A percentile compares a stretch with the other conserved stretches of the same genome.
Evolutionary conservation across 2,888 invertebrate species (phyloP).

Genomic region (Nysson spinosus): DNA sequence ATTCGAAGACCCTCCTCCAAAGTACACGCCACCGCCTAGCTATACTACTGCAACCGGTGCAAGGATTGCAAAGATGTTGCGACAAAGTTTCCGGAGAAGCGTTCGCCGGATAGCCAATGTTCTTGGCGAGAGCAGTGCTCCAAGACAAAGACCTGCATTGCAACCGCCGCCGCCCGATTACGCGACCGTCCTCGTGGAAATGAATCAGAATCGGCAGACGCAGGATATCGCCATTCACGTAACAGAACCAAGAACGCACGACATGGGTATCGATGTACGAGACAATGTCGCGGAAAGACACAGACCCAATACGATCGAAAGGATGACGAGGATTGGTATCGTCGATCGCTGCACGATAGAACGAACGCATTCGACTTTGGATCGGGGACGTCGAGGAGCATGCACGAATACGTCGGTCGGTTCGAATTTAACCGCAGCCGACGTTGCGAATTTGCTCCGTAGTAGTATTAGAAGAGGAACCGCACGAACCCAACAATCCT

Average conservation of each 20-base stretch:
- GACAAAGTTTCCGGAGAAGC: slow-evolving; percentile 88
- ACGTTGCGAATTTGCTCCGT: slow-evolving; percentile 80
- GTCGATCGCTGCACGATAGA: slow-evolving; percentile 59
- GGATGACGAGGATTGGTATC: slow-evolving; percentile 62
- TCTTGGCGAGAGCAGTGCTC: slow-evolving; percentile 78
- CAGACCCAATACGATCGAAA: slow-evolving; percentile 68
- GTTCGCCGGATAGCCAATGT: slow-evolving; percentile 83
- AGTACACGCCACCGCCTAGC: slow-evolving; percentile 95
- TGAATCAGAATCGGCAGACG: slow-evolving; percentile 76
- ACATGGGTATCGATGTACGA: slow-evolving; percentile 7
- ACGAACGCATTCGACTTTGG: slow-evolving; percentile 67
- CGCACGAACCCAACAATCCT: slow-evolving; percentile 69
- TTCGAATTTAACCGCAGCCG: slow-evolving; percentile 79
- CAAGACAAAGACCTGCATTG: slow-evolving; percentile 66
- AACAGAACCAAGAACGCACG: slow-evolving; percentile 58
- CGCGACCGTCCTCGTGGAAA: slow-evolving; percentile 82
- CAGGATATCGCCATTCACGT: slow-evolving; percentile 57
- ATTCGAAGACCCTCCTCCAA: slow-evolving; percentile 90
- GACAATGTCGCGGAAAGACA: slow-evolving; percentile 42
- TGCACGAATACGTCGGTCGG: slow-evolving; percentile 49
- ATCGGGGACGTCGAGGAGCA: slow-evolving; percentile 50
- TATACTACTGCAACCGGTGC: slow-evolving; percentile 95
- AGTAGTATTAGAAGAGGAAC: slow-evolving; percentile 80
- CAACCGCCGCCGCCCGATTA: slow-evolving; percentile 82
- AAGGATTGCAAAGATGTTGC: slow-evolving; percentile 85